Percentiles rank a stretch among this genome's conserved stretches.
Conservation (phyloP, 2,113 vertebrate genomes). For the Calyptomena viridis region DNA sequence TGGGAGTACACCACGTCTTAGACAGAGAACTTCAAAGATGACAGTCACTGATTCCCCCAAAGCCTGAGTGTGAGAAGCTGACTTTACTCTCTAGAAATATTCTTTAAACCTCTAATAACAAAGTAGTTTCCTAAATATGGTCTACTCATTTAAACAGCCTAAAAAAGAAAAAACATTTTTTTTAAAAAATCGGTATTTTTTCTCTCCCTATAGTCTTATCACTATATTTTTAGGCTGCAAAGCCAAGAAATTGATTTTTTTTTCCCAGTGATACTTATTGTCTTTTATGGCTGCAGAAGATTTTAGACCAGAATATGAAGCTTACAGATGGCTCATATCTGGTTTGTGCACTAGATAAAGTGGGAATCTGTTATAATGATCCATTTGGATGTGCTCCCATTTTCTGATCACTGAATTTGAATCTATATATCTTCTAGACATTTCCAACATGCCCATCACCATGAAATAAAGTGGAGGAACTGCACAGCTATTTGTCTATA, state of each 20-base stretch:
- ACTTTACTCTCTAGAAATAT: neutral
- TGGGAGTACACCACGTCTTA: neutral
- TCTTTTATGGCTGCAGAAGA: constrained; percentile 40
- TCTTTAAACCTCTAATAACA: neutral
- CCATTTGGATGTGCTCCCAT: constrained; percentile 18
- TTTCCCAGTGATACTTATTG: neutral
- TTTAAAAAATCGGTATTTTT: neutral
- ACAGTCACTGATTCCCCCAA: neutral
- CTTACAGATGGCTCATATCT: constrained; percentile 29
- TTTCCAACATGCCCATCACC: constrained; percentile 35
- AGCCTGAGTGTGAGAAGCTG: neutral
- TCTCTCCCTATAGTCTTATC: neutral
- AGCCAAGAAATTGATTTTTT: constrained; percentile 41
- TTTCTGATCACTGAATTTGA: constrained; percentile 51
- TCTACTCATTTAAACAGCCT: neutral
- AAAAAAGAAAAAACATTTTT: neutral
- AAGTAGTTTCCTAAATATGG: neutral
- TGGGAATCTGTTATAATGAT: constrained; percentile 52
- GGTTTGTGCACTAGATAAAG: neutral
- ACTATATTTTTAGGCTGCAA: constrained; percentile 36
- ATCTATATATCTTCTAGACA: constrained; percentile 30
- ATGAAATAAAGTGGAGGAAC: constrained; percentile 22
- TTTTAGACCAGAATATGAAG: constrained; percentile 15
- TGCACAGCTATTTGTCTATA: neutral
- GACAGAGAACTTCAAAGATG: neutral